Conservation (phyloP, 2,888 invertebrate species). For the Labia minor region DNA sequence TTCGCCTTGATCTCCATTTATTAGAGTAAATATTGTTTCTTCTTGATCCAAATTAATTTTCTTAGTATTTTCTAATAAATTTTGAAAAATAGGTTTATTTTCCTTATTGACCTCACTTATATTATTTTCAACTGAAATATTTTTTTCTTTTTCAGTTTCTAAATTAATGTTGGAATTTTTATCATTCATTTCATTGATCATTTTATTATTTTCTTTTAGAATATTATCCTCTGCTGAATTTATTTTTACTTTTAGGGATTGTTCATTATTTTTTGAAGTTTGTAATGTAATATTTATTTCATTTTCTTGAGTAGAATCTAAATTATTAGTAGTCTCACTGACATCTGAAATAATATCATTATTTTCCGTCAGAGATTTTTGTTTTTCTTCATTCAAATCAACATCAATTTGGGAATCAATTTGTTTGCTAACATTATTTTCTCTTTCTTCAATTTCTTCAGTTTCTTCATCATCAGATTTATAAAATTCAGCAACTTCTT, state of each 20-base stretch:
- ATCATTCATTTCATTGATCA: slow-evolving; percentile 16
- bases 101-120: slow-evolving; percentile 20
- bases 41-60: too few relatives aligned
- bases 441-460: slow-evolving; percentile 30
- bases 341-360: slow-evolving; percentile 15
- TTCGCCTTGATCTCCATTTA: too few relatives aligned
- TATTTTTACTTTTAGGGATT: too few relatives aligned
- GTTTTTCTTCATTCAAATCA: slow-evolving; percentile 21
- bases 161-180: slow-evolving; percentile 14
- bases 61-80: too few relatives aligned
- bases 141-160: background rate
- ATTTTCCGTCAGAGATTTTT: background rate
- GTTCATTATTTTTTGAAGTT: too few relatives aligned
- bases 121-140: slow-evolving; percentile 28
- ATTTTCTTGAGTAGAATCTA: background rate
- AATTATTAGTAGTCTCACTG: too few relatives aligned
- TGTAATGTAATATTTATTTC: background rate
- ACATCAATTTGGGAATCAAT: slow-evolving; percentile 20
- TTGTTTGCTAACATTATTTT: too few relatives aligned
- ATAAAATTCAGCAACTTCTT: slow-evolving; percentile 62
- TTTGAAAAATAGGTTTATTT: slow-evolving; percentile 19
- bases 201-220: slow-evolving; percentile 8
- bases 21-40: too few relatives aligned
- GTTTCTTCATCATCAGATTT: slow-evolving; percentile 56
- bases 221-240: background rate